Evolutionary conservation across 2,888 invertebrate genomes (phyloP).

Genomic region (Osedax fenrisi): DNA sequence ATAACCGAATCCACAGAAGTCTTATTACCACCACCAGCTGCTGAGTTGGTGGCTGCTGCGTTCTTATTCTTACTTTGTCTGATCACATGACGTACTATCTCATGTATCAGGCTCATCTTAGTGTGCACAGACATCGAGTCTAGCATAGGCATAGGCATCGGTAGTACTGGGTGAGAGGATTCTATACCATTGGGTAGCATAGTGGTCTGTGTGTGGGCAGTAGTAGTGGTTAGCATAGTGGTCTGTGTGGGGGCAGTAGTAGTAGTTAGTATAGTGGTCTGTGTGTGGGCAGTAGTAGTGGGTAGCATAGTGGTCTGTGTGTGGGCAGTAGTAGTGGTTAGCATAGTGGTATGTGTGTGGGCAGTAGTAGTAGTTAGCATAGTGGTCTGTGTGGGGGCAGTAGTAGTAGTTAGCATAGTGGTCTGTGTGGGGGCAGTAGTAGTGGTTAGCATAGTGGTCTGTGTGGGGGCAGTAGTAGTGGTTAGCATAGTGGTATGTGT

Average conservation of each 20-base stretch:
- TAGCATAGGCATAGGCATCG: constrained; percentile 77
- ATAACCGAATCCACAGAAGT: too few species aligned
- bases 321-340: constrained; percentile 85
- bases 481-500: constrained; percentile 67
- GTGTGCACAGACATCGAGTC: constrained; percentile 88
- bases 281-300: constrained; percentile 53
- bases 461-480: constrained; percentile 66
- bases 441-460: constrained; percentile 82
- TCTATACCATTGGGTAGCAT: constrained; percentile 50
- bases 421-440: constrained; percentile 71
- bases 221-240: constrained; percentile 79
- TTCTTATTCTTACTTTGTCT: constrained; percentile 72
- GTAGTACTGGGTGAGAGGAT: constrained; percentile 64
- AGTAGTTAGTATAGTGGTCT: too few species aligned
- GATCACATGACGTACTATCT: constrained; percentile 64
- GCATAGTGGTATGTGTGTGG: constrained; percentile 77
- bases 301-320: constrained; percentile 54
- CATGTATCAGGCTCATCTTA: constrained; percentile 78
- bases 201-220: constrained; percentile 64
- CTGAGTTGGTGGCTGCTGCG: constrained; percentile 52
- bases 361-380: too few species aligned
- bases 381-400: constrained; percentile 62
- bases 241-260: constrained; percentile 72
- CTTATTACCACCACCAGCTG: too few species aligned
- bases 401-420: constrained; percentile 49